phyloP scores from a whole-genome alignment of 2,113 vertebrate species.

The Tychaedon coryphoeus region DNA sequence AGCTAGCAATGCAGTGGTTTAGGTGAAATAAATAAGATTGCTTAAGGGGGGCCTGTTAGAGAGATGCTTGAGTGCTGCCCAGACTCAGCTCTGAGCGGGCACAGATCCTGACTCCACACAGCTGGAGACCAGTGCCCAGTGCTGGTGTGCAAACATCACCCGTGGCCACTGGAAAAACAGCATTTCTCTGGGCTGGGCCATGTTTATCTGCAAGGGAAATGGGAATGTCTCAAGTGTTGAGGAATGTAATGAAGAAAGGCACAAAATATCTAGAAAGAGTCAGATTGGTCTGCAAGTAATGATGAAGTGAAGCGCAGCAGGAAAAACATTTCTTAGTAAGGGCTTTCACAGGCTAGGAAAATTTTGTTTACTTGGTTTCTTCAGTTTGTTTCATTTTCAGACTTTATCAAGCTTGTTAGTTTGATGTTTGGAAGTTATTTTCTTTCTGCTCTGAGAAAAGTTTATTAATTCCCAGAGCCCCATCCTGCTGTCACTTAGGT shows the following conservation, averaged over 20 bases:
- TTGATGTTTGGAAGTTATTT: background rate
- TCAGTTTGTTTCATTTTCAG: background rate
- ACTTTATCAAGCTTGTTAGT: background rate
- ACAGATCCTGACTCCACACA: background rate
- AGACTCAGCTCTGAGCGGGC: background rate
- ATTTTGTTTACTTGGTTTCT: background rate
- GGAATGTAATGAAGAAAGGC: background rate
- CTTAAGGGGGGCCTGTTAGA: background rate
- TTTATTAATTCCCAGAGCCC: background rate
- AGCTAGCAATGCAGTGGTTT: background rate
- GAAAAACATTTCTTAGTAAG: background rate
- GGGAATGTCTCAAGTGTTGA: background rate
- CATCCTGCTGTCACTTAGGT: background rate
- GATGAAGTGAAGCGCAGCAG: background rate
- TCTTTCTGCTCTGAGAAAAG: background rate
- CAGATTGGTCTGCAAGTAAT: background rate
- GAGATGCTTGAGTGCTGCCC: rapidly evolving
- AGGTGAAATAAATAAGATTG: background rate
- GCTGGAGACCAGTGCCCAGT: background rate
- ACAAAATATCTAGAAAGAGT: background rate
- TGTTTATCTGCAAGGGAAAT: background rate
- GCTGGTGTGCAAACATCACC: background rate
- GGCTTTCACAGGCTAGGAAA: background rate
- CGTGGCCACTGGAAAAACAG: rapidly evolving
- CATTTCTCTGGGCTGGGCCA: background rate